Conservation (phyloP, 1,140 invertebrate genomes). For the Lepidurus apus region DNA sequence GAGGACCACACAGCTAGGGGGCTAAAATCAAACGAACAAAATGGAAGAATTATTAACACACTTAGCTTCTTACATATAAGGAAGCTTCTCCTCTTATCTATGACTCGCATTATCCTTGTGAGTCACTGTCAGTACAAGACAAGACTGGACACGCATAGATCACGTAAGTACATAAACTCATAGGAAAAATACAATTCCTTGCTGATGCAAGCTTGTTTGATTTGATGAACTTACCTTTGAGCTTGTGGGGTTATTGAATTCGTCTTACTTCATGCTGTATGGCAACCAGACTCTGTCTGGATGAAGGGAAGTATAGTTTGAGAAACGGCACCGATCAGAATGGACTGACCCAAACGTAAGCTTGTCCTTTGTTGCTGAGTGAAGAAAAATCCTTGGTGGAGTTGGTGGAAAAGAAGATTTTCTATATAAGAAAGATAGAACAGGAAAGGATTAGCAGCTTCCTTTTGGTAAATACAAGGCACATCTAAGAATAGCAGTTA, state of each 20-base stretch:
- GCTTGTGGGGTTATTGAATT: slow-evolving; percentile 21
- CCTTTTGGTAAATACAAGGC: background rate
- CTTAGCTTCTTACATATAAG: background rate
- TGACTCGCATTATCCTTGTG: background rate
- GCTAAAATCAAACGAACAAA: background rate
- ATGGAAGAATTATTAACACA: background rate
- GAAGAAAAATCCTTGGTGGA: too few relatives aligned
- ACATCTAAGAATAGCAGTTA: background rate
- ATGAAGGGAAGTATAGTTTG: background rate
- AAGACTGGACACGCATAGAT: too few relatives aligned
- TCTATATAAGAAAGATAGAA: too few relatives aligned
- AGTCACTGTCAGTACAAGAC: too few relatives aligned
- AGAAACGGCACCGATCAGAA: too few relatives aligned
- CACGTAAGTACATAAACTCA: too few relatives aligned
- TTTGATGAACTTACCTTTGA: background rate
- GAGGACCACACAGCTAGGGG: slow-evolving; percentile 15
- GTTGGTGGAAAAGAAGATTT: too few relatives aligned
- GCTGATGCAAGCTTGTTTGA: too few relatives aligned
- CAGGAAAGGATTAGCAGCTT: too few relatives aligned
- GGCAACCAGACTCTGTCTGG: background rate
- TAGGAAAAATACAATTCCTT: too few relatives aligned
- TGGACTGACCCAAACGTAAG: too few relatives aligned
- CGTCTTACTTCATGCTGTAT: slow-evolving; percentile 14
- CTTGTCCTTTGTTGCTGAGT: too few relatives aligned
- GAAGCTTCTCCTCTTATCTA: background rate